A percentile compares a stretch with the other conserved stretches of the same genome.
Evolutionary conservation across 2,113 vertebrate species (phyloP).

Genomic region (Mugil cephalus): DNA sequence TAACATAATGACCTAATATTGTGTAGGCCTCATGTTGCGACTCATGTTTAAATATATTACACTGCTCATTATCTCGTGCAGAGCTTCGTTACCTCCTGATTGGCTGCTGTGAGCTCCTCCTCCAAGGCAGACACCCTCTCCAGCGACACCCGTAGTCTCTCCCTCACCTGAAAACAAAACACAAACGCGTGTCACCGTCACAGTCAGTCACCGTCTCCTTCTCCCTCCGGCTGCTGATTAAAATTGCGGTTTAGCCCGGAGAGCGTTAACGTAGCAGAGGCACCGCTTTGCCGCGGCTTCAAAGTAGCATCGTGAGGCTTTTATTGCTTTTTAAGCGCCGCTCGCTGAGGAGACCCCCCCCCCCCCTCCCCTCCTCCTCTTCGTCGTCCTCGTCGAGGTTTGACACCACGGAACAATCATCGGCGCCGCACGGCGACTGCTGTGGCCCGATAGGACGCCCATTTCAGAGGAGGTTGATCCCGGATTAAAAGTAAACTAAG

Average conservation of each 20-base stretch:
- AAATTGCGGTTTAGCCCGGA: background rate
- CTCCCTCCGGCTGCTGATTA: background rate
- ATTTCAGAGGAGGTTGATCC: constrained; percentile 37
- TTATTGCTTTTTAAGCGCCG: constrained; percentile 41
- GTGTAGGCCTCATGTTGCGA: too few species aligned
- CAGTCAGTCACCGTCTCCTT: too few species aligned
- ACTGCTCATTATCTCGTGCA: background rate
- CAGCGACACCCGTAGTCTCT: constrained; percentile 95
- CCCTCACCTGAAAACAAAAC: constrained; percentile 72
- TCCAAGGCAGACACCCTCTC: constrained; percentile 97
- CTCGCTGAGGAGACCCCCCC: constrained; percentile 33
- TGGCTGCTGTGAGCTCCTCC: constrained; percentile 96
- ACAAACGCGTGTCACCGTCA: background rate
- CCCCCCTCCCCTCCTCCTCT: background rate
- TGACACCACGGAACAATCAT: constrained; percentile 39
- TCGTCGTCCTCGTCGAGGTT: background rate
- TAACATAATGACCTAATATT: too few species aligned
- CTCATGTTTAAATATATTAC: background rate
- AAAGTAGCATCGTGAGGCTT: constrained; percentile 25
- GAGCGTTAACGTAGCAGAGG: constrained; percentile 28
- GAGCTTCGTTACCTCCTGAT: constrained; percentile 90
- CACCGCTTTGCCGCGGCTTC: constrained; percentile 36
- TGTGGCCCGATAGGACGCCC: constrained; percentile 5
- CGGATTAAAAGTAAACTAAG: constrained; percentile 39
- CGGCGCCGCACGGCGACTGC: background rate